These are phyloP conservation scores for Leptestheria dahalacensis DNA, from an alignment of 1,140 invertebrate species.

Conservation along the genomic window DNA sequence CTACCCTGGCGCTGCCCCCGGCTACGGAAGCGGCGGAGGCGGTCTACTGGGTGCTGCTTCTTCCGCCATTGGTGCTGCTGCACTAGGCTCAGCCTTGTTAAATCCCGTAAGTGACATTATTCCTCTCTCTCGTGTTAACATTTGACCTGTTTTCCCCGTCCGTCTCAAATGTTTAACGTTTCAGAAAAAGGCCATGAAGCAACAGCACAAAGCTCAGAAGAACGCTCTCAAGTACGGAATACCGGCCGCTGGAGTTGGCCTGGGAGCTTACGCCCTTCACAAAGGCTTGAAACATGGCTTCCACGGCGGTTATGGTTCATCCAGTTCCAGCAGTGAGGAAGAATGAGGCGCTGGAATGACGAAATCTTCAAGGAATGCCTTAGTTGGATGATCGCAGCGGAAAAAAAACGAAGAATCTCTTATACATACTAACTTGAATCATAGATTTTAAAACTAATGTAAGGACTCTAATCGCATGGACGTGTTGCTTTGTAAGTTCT, in stretches of 20 bases:
- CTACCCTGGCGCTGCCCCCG: conserved; percentile 11
- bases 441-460: no score
- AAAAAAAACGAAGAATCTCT: neutral
- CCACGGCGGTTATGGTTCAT: conserved; percentile 13
- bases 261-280: conserved; percentile 20
- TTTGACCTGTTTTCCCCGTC: neutral
- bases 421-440: neutral
- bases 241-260: conserved; percentile 18
- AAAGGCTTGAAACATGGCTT: conserved; percentile 20
- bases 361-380: no score
- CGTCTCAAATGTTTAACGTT: neutral
- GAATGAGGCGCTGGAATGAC: neutral
- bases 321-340: conserved; percentile 16
- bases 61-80: conserved; percentile 23
- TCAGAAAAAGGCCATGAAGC: conserved; percentile 21
- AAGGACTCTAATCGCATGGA: no score
- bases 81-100: conserved; percentile 25
- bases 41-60: conserved; percentile 22
- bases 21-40: conserved; percentile 14
- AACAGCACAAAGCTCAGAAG: conserved; percentile 22
- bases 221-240: conserved; percentile 23
- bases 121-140: neutral
- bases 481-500: no score
- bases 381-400: neutral
- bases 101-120: conserved; percentile 19